phyloP scores from a whole-genome alignment of 1,140 invertebrate species.

The Delia radicum region DNA sequence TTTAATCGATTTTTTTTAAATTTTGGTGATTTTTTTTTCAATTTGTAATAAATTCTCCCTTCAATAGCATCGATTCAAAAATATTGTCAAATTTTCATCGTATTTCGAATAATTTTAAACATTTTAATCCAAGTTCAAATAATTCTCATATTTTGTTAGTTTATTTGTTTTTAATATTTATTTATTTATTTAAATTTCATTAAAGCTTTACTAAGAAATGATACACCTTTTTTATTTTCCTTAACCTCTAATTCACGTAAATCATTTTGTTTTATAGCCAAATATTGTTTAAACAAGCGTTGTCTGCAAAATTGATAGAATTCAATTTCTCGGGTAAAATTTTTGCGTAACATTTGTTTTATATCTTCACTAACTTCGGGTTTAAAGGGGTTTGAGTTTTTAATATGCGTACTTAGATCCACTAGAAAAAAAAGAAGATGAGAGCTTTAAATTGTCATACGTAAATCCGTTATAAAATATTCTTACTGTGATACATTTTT shows the following conservation, averaged over 20 bases:
- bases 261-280: slow-evolving; percentile 42
- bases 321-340: slow-evolving; percentile 34
- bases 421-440: slow-evolving; percentile 58
- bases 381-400: slow-evolving; percentile 47
- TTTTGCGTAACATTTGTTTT: slow-evolving; percentile 30
- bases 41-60: no score
- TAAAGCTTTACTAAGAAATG: neutral
- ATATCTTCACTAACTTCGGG: slow-evolving; percentile 31
- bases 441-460: neutral
- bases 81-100: no score
- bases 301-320: slow-evolving; percentile 34
- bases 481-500: slow-evolving; percentile 74
- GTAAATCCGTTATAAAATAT: neutral
- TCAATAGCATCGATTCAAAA: no score
- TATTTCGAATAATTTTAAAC: no score
- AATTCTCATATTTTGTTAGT: no score
- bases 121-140: no score
- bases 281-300: slow-evolving; percentile 31
- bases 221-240: neutral
- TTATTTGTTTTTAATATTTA: neutral
- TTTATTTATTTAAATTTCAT: neutral
- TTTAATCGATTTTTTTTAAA: no score
- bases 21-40: no score
- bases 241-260: neutral
- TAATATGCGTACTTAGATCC: slow-evolving; percentile 32